Percentiles rank a stretch among this genome's conserved stretches.
Conservation (phyloP, 2,888 invertebrate genomes). For the Megaustenia siamemsis region DNA sequence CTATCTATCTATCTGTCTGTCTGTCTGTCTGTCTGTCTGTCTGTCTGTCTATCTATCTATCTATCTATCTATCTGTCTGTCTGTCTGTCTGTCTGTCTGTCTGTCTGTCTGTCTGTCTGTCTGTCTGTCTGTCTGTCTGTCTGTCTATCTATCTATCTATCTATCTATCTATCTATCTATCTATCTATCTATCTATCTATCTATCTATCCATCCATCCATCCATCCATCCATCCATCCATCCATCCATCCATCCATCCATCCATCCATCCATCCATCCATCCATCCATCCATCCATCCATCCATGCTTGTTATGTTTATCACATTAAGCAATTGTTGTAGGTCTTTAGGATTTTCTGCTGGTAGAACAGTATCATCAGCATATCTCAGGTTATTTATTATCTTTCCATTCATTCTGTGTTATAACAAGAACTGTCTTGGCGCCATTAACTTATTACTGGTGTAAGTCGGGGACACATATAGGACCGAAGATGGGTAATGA, state of each 20-base stretch:
- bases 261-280: neutral
- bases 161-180: neutral
- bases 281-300: too few species aligned
- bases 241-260: neutral
- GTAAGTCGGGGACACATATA: too few species aligned
- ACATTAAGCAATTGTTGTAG: neutral
- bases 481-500: too few species aligned
- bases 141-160: neutral
- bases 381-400: too few species aligned
- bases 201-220: too few species aligned
- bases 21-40: too few species aligned
- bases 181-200: neutral
- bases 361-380: too few species aligned
- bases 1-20: too few species aligned
- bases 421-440: too few species aligned
- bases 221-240: neutral
- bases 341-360: too few species aligned
- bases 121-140: neutral
- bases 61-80: neutral
- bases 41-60: neutral
- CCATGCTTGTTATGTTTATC: neutral
- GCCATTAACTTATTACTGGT: too few species aligned
- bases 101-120: neutral
- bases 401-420: too few species aligned
- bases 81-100: neutral